These are phyloP conservation scores for Phymastichus coffea DNA, from an alignment of 1,140 invertebrate species.

Conservation along the genomic window DNA sequence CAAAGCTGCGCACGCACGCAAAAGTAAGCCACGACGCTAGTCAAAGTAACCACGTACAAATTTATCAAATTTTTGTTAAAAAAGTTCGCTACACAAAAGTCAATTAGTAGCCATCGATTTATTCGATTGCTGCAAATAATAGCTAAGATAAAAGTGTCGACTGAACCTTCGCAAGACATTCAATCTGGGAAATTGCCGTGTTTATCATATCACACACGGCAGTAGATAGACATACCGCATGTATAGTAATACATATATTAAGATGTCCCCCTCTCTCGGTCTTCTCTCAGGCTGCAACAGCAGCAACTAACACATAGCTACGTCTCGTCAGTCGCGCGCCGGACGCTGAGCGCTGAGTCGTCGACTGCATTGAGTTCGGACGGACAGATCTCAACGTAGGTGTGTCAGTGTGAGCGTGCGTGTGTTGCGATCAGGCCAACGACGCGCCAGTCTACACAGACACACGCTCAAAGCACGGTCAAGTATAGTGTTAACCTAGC, in stretches of 20 bases:
- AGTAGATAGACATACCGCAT: background rate
- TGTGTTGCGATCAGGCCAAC: too few relatives aligned
- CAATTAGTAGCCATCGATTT: too few relatives aligned
- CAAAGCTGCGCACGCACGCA: background rate
- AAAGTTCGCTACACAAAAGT: slow-evolving; percentile 15
- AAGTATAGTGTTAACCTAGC: too few relatives aligned
- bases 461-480: too few relatives aligned
- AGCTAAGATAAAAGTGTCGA: background rate
- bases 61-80: slow-evolving; percentile 6
- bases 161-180: background rate
- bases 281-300: background rate
- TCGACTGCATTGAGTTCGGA: slow-evolving; percentile 23
- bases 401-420: too few relatives aligned
- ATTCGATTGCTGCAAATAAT: too few relatives aligned
- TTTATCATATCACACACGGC: background rate
- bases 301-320: slow-evolving; percentile 8
- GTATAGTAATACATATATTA: background rate
- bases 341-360: slow-evolving; percentile 35
- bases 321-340: slow-evolving; percentile 30
- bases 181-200: background rate
- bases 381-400: background rate
- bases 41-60: background rate
- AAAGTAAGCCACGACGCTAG: slow-evolving; percentile 2
- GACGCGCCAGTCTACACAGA: too few relatives aligned
- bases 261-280: background rate